Conservation (phyloP, 1,140 invertebrate species). For the Stegodyphus dumicola region DNA sequence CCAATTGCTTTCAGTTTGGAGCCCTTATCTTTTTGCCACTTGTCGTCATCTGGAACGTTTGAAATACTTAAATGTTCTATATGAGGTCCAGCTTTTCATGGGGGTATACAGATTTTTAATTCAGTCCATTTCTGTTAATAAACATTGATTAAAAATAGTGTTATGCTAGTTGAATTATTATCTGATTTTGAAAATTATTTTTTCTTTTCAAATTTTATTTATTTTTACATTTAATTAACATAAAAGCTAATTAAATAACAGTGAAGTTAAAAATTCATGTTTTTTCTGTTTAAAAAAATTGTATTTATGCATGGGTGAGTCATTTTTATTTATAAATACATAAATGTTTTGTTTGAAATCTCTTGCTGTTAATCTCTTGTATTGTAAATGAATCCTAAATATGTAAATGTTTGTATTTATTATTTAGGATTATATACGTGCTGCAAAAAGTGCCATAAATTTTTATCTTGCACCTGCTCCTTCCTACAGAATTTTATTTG, state of each 20-base stretch:
- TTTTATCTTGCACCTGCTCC: constrained; percentile 38
- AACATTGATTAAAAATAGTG: background rate
- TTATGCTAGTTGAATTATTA: background rate
- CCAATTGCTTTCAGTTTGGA: constrained; percentile 66
- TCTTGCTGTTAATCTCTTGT: no score
- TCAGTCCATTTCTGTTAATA: background rate
- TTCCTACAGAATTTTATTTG: constrained; percentile 33
- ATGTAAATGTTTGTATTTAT: background rate
- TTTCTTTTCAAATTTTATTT: background rate
- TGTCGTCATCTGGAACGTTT: constrained; percentile 68
- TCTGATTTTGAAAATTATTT: background rate
- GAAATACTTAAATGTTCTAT: constrained; percentile 67
- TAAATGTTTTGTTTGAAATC: no score
- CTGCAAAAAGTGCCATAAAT: constrained; percentile 49
- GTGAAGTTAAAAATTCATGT: no score
- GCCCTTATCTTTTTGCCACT: constrained; percentile 67
- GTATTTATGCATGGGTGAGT: no score
- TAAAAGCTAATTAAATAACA: no score
- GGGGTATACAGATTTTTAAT: constrained; percentile 48
- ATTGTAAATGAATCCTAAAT: no score
- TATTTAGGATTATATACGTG: constrained; percentile 43
- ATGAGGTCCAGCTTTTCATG: constrained; percentile 65
- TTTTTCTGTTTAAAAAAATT: no score
- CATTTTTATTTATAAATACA: no score
- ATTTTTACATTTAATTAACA: background rate